A percentile compares a stretch with the other conserved stretches of the same genome.
Conservation (phyloP, 2,888 invertebrate species). For the Nowickia ferox region DNA sequence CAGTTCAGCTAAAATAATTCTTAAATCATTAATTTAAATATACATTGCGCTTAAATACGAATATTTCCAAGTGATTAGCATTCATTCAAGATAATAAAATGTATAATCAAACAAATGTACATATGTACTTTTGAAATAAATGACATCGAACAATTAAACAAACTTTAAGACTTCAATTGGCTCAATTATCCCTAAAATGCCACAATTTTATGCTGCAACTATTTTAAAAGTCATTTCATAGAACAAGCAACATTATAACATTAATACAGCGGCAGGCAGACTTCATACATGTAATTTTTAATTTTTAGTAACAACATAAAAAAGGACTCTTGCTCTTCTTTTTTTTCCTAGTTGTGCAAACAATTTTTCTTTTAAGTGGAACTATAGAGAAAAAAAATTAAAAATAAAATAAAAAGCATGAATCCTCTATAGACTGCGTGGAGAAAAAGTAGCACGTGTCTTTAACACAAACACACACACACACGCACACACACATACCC, state of each 20-base stretch:
- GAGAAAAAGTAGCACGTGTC: slow-evolving; percentile 28
- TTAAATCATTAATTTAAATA: no score
- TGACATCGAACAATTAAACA: slow-evolving; percentile 19
- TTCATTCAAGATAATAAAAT: not conserved
- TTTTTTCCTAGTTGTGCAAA: not conserved
- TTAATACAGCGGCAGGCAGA: not conserved
- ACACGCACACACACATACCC: not conserved
- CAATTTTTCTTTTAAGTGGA: slow-evolving; percentile 26
- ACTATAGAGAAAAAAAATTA: not conserved
- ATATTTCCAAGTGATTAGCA: not conserved
- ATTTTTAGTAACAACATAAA: not conserved
- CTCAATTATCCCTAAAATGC: slow-evolving; percentile 33
- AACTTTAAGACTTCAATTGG: slow-evolving; percentile 9
- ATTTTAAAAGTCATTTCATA: slow-evolving; percentile 30
- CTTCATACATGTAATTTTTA: not conserved
- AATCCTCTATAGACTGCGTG: slow-evolving; percentile 21
- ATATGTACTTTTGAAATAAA: not conserved
- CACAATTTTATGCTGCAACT: slow-evolving; percentile 13
- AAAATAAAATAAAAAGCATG: not conserved
- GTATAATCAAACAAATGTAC: not conserved
- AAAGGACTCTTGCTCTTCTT: slow-evolving; percentile 14
- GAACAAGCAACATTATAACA: slow-evolving; percentile 32
- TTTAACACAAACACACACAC: not conserved
- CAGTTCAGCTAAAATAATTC: no score
- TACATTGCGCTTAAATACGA: no score